These are phyloP conservation scores for Phymanthus crucifer DNA, from an alignment of 92 coral and sea anemone genomes.

Conservation along the genomic window DNA sequence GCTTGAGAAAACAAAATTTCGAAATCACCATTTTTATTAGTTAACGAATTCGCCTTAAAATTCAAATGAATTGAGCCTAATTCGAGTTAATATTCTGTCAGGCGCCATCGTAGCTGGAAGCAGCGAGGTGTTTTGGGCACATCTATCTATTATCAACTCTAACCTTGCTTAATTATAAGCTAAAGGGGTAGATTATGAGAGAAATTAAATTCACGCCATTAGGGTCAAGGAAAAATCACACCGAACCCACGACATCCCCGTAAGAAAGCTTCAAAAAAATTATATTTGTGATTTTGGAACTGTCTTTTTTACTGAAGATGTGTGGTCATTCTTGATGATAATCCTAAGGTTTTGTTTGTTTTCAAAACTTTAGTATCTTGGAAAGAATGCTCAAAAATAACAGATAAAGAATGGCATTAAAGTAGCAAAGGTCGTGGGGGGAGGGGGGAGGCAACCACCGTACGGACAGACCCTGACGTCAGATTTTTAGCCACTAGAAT, in stretches of 20 bases:
- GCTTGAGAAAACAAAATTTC: constrained; percentile 8
- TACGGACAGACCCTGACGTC: background rate
- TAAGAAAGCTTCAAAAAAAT: background rate
- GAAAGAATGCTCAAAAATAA: background rate
- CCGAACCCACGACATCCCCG: background rate
- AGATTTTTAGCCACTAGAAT: background rate
- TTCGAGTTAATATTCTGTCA: background rate
- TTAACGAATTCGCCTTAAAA: constrained; percentile 1
- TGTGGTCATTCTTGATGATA: background rate
- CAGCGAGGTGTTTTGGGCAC: background rate
- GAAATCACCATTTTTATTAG: background rate
- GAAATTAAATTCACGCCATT: background rate
- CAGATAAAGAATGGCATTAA: too few species aligned
- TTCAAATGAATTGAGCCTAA: background rate
- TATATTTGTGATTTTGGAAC: background rate
- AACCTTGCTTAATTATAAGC: background rate
- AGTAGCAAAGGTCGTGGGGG: background rate
- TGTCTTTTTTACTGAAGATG: background rate
- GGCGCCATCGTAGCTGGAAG: background rate
- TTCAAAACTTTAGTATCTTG: background rate
- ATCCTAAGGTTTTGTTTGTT: background rate
- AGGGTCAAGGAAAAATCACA: constrained; percentile 20
- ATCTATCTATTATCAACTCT: background rate
- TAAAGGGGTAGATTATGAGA: background rate
- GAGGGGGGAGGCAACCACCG: too few species aligned